Evolutionary conservation across 1,140 invertebrate genomes (phyloP), one percentile per base, ranked within the genome.

Genomic region (Drosophila ercepeae): DNA sequence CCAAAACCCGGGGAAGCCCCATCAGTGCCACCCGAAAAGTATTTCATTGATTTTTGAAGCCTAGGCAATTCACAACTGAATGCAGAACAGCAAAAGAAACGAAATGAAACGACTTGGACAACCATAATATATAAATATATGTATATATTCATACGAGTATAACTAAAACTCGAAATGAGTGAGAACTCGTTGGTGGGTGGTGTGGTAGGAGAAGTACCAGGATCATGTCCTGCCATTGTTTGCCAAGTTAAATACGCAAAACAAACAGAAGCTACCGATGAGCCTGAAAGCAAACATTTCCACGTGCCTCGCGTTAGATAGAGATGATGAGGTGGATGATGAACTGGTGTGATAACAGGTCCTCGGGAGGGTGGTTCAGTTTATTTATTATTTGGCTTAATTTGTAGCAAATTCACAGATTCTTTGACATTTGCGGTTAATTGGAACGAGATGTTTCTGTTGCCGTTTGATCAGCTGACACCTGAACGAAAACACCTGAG

Each of bases 31-130:
- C 86, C 78, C 84, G 75, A 89, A 89, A 89, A 89, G 84, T 84
- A 89, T 89, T 89, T 89, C 84, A 89, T 89, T 84, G 84, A 89
- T 89, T 89, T 89, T 89, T 51, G 84, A 89, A 89, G 86, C 84
- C 84, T 74, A 60, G 57, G 19, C 59, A 75, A 70, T 82, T 76
- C 79, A 77, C 53, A 55, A 72, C 69, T 42, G 70, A 68, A 44
- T 50, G 42, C 54, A 59, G 46, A 73, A 27, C 46, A 25, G 48
- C 41, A 29, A 54, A 57, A 11, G 49, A 45, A 58, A 45, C 48
- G 49, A 36, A 69, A 36, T 3, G 39, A 55, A 64, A 44, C 42
- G 39, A 41, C 29, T 32, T 32, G 29, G 29, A 32, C 29, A 32
- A 32, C 29, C 29, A 32, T 9, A 32, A 32, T 8, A 29, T 29